Evolutionary conservation across 2,797 vertebrate genomes (phyloP).

Genomic region (Platyrinchus mystaceus): DNA sequence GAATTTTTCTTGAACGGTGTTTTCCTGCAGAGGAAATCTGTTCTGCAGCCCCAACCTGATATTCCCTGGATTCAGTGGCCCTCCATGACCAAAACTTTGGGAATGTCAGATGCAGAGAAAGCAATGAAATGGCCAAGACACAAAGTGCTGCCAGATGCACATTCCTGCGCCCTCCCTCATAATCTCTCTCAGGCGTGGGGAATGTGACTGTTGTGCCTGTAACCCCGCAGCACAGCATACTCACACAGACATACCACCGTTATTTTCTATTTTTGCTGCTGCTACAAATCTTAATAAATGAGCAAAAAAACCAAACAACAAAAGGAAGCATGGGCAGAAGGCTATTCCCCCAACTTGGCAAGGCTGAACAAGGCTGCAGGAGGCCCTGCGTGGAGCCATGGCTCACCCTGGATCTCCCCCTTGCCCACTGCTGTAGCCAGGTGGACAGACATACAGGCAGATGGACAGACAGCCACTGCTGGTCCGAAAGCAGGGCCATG

Average conservation of each 20-base stretch:
- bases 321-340: background rate
- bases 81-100: background rate
- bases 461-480: background rate
- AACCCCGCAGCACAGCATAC: background rate
- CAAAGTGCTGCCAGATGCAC: conserved; percentile 68
- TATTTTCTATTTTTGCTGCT: background rate
- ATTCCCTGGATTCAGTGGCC: background rate
- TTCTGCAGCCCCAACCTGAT: background rate
- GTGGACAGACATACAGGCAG: background rate
- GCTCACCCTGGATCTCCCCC: background rate
- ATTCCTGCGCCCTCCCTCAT: conserved; percentile 50
- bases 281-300: background rate
- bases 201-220: conserved; percentile 11
- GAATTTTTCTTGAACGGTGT: background rate
- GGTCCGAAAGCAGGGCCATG: background rate
- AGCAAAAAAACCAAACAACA: background rate
- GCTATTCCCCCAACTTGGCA: too few relatives aligned
- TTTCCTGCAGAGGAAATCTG: background rate
- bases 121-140: conserved; percentile 47
- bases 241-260: background rate
- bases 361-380: fast-evolving
- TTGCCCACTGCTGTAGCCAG: fast-evolving
- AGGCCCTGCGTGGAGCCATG: fast-evolving
- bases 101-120: conserved; percentile 44
- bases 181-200: conserved; percentile 36